Percentiles rank a stretch among this genome's conserved stretches.
phyloP scores from a whole-genome alignment of 2,113 vertebrate species.

The Aviceda subcristata region DNA sequence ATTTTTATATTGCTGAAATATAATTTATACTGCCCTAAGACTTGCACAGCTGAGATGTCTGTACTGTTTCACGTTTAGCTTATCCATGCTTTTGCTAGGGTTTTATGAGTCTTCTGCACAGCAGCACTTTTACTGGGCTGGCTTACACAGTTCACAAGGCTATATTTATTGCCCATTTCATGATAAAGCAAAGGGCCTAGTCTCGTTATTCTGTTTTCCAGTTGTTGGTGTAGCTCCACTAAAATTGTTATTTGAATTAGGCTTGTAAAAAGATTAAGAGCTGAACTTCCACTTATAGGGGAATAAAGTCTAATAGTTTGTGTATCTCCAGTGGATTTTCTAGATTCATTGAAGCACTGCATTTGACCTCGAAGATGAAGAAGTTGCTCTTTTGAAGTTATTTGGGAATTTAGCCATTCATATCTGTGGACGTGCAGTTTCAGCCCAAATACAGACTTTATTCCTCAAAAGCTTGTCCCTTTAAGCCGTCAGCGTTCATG shows the following conservation, averaged over 20 bases:
- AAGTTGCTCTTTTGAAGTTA: not conserved
- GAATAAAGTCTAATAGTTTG: not conserved
- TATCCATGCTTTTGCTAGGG: not conserved
- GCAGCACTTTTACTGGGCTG: not conserved
- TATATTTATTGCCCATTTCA: not conserved
- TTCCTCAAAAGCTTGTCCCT: not conserved
- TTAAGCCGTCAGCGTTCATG: not conserved
- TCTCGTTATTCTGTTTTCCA: not conserved
- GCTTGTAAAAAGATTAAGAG: not conserved
- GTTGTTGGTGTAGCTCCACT: not conserved
- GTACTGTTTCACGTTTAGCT: not conserved
- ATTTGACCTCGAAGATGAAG: not conserved
- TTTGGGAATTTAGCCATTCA: not conserved
- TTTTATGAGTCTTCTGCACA: not conserved
- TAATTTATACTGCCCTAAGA: not conserved
- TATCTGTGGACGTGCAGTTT: not conserved
- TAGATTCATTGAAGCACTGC: not conserved
- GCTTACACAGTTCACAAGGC: not conserved
- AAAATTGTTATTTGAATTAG: not conserved
- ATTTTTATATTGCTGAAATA: not conserved
- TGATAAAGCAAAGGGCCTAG: not conserved
- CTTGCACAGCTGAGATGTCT: not conserved
- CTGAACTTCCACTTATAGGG: not conserved
- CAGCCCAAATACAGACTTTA: not conserved
- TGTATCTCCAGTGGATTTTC: not conserved